Percentiles rank a stretch among this genome's conserved stretches.
phyloP scores from a whole-genome alignment of 1,140 invertebrate genomes.

The Oscheius sp. region DNA sequence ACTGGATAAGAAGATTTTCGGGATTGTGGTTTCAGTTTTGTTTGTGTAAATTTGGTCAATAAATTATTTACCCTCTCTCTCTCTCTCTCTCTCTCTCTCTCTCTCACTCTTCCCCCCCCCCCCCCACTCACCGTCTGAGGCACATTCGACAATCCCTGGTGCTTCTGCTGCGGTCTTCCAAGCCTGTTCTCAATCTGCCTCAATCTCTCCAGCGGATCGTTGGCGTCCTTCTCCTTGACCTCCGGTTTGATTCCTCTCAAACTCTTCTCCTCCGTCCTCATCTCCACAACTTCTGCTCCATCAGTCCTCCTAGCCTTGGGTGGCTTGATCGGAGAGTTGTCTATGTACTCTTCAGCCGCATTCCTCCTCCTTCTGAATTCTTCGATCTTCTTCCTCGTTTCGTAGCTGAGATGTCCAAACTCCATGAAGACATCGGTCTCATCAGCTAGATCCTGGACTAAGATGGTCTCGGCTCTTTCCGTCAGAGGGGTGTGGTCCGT shows the following conservation, averaged over 20 bases:
- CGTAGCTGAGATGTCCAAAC: constrained; percentile 55
- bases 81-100: neutral
- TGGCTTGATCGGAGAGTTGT: constrained; percentile 59
- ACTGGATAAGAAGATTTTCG: neutral
- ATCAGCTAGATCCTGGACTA: constrained; percentile 60
- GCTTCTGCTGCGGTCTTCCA: constrained; percentile 20
- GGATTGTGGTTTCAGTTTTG: constrained; percentile 14
- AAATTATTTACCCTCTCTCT: constrained; percentile 24
- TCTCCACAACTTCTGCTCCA: constrained; percentile 33
- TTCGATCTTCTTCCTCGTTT: constrained; percentile 43
- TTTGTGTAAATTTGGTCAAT: neutral
- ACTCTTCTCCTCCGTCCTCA: constrained; percentile 54
- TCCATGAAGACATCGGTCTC: constrained; percentile 62
- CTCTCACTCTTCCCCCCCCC: neutral
- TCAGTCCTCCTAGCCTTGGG: constrained; percentile 48
- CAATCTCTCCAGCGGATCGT: constrained; percentile 57
- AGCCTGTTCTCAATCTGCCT: constrained; percentile 53
- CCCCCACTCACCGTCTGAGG: neutral
- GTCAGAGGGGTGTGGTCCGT: constrained; percentile 58
- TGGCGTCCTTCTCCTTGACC: constrained; percentile 35
- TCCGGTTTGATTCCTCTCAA: constrained; percentile 38
- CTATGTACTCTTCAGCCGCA: constrained; percentile 61
- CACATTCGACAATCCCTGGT: constrained; percentile 6
- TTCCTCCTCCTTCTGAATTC: constrained; percentile 51
- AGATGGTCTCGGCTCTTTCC: constrained; percentile 59